phyloP scores from a whole-genome alignment of 2,113 vertebrate genomes.

The Numenius arquata region DNA sequence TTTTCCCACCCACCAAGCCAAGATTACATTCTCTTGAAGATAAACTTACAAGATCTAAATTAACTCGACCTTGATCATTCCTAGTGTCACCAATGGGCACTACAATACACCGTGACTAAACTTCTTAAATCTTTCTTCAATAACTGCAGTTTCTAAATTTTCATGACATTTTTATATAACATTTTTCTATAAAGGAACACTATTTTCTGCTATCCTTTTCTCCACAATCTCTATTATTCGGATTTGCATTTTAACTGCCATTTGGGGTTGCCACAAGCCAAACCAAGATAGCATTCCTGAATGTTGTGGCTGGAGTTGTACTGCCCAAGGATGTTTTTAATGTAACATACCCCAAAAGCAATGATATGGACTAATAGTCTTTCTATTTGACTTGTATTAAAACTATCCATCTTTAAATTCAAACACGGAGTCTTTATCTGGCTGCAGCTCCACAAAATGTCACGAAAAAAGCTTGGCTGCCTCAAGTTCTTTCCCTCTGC shows the following conservation, averaged over 20 bases:
- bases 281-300: not conserved
- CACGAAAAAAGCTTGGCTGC: not conserved
- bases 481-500: not conserved
- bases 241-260: not conserved
- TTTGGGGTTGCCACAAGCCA: not conserved
- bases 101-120: not conserved
- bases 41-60: not conserved
- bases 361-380: not conserved
- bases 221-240: not conserved
- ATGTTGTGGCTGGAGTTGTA: not conserved
- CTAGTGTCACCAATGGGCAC: not conserved
- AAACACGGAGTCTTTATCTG: not conserved
- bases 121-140: not conserved
- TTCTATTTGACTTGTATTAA: not conserved
- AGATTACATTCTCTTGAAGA: not conserved
- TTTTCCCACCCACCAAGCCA: not conserved
- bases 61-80: not conserved
- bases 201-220: not conserved
- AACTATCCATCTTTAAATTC: not conserved
- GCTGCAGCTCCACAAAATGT: not conserved
- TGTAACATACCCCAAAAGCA: not conserved
- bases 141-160: not conserved
- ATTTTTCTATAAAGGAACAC: not conserved
- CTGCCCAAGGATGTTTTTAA: not conserved
- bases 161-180: not conserved